phyloP scores from a whole-genome alignment of 2,113 vertebrate genomes.

The Synchiropus splendidus region DNA sequence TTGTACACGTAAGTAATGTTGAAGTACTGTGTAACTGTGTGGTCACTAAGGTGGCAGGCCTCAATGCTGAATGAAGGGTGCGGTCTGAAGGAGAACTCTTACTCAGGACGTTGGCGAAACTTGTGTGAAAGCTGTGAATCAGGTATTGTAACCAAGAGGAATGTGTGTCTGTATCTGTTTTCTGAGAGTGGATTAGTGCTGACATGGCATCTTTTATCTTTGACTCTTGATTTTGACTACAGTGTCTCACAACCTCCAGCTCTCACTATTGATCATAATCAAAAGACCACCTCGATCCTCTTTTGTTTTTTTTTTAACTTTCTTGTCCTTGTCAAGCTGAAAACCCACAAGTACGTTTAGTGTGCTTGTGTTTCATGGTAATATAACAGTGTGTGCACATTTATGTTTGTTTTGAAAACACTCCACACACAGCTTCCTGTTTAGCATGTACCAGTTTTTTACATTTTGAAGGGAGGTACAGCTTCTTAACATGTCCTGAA shows the following conservation, averaged over 20 bases:
- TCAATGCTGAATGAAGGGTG: constrained; percentile 41
- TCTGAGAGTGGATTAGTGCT: constrained; percentile 3
- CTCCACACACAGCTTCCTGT: constrained; percentile 27
- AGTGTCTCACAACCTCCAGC: too few species aligned
- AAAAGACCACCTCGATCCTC: too few species aligned
- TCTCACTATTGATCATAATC: too few species aligned
- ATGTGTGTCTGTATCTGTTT: background rate
- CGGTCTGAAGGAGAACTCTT: constrained; percentile 23
- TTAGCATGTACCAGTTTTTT: constrained; percentile 1
- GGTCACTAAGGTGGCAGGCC: constrained; percentile 15
- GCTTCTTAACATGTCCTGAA: too few species aligned
- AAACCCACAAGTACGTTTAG: too few species aligned
- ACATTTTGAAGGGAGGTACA: background rate
- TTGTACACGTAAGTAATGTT: too few species aligned
- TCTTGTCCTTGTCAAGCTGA: too few species aligned
- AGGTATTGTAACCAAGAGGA: constrained; percentile 3
- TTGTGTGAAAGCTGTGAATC: constrained; percentile 3
- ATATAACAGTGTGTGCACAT: background rate
- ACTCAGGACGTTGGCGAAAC: too few species aligned
- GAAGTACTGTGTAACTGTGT: constrained; percentile 2
- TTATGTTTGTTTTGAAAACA: constrained; percentile 6
- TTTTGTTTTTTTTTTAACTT: too few species aligned
- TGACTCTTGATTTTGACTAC: background rate
- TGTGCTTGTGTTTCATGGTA: too few species aligned
- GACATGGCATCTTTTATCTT: constrained; percentile 14